Evolutionary conservation across 2,113 vertebrate genomes (phyloP), one percentile per base, ranked within the genome.

Genomic region (Neomonachus schauinslandi): DNA sequence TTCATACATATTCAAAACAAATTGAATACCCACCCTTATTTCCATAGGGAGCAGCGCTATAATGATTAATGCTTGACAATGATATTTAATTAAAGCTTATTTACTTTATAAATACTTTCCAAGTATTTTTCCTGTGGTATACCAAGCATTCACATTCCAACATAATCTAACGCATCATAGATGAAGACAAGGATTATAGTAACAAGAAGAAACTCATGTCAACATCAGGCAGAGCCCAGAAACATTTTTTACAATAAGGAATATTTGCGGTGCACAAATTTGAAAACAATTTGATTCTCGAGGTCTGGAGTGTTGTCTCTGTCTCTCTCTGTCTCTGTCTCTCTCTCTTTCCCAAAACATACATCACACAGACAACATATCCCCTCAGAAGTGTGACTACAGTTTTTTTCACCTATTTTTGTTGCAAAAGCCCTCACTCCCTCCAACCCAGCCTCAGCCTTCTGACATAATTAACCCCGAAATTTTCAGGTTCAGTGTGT

Each of bases 11-110:
- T 99, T 98, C 98, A 99, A 99, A 99, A 98, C 98, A 99, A 99
- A 98, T 98, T 97, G 98, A 99, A 98, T 98, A 98, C 97, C 98
- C 98, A 98, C 96, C 98, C 98, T 98, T 98, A 99, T 99, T 99
- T 99, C 99, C 98, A 98, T 85, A 91, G 98, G 98, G 98, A 98
- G 97, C 96, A 92, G 82, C 90, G 86, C 97, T 97, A 98, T 98
- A 98, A 98, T 99, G 98, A 99, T 99, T 99, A 99, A 99, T 99
- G 98, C 94, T 98, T 98, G 98, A 98, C 98, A 98, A 99, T 98
- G 98, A 98, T 99, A 99, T 99, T 99, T 99, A 99, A 99, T 99
- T 99, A 99, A 99, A 98, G 97, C 97, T 98, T 99, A 99, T 99
- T 99, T 99, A 98, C 97, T 99, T 98, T 98, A 91, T 98, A 98